Evolutionary conservation across 2,888 invertebrate species (phyloP), one percentile per base, ranked within the genome.

Genomic region (Spodoptera exigua): DNA sequence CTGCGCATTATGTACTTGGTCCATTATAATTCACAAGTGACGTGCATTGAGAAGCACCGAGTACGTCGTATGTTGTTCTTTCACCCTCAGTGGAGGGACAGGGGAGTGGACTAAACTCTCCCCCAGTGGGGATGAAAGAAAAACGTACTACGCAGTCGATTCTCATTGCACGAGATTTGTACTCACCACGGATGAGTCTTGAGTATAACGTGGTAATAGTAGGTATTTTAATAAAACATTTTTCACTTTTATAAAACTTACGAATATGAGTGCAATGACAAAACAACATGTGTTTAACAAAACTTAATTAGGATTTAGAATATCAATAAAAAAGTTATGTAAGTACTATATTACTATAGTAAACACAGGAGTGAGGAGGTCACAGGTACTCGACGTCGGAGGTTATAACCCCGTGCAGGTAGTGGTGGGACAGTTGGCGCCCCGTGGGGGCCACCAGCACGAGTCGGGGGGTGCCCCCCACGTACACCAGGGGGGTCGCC

Each of bases 371-470:
- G 27, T 27, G 9, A 9, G 27, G 1, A 16, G 3, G 12, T 67
- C 57, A 92, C 82, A 92, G 78, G 56, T 93, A 93, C 2, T 92
- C 82, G 0, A 93, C 70, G 13, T 84, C 82, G 0, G 69, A 60
- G 1, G 81, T 68, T 3, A 83, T 51, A 3, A 89, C 89, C 0
- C 80, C 83, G 1, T 83, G 76, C n/a, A 93, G 51, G 60, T 89
- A 89, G 2, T 80, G 75, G 48, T 92, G 91, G 0, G 86, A 80
- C 0, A 91, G 48, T 74, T 93, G 92, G 0, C 87, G 49, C 0
- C 91, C 92, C 21, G 73, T 78, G 1, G 57, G 51, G 0, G 86
- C 84, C 5, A 88, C 79, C 2, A 92, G 79, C 9, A 79, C 78
- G 1, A 93, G 57, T 3, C 91, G 66, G 1, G 89, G 76, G 1